Conservation (phyloP, 2,888 invertebrate species). For the Cylloceria caligata region DNA sequence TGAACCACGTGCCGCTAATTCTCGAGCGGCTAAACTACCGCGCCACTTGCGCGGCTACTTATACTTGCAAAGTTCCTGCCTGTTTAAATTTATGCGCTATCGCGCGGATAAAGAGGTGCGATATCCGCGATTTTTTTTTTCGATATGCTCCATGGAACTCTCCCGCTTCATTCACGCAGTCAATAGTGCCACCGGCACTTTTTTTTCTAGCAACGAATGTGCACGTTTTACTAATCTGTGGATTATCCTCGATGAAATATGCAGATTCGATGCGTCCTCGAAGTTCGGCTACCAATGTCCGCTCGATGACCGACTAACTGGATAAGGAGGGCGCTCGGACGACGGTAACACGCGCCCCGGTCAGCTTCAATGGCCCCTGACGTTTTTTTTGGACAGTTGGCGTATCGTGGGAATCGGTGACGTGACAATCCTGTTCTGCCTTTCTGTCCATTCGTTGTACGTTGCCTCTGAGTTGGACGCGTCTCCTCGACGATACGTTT, state of each 20-base stretch:
- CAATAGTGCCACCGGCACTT: neutral
- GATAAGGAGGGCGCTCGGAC: conserved; percentile 65
- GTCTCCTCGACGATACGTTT: conserved; percentile 48
- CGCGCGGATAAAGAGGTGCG: conserved; percentile 68
- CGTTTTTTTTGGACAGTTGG: conserved; percentile 66
- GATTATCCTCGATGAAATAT: conserved; percentile 4
- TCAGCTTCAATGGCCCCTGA: conserved; percentile 63
- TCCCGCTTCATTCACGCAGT: conserved; percentile 10
- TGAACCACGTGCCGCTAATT: conserved; percentile 68
- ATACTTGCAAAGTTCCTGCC: conserved; percentile 67
- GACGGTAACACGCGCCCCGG: conserved; percentile 70
- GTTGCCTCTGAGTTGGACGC: conserved; percentile 38
- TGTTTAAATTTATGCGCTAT: conserved; percentile 66
- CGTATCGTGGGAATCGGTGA: conserved; percentile 73
- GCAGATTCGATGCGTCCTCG: neutral
- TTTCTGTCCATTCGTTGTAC: conserved; percentile 62
- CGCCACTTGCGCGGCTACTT: conserved; percentile 67
- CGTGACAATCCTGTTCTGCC: conserved; percentile 71
- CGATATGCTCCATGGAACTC: conserved; percentile 48
- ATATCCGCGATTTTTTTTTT: conserved; percentile 67
- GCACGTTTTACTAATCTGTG: neutral
- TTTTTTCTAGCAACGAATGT: conserved; percentile 2
- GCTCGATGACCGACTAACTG: conserved; percentile 48
- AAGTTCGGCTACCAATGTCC: conserved; percentile 1
- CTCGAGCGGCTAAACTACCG: conserved; percentile 66